Evolutionary conservation across 2,113 vertebrate genomes (phyloP), one percentile per base, ranked within the genome.

Genomic region (Smithornis capensis): DNA sequence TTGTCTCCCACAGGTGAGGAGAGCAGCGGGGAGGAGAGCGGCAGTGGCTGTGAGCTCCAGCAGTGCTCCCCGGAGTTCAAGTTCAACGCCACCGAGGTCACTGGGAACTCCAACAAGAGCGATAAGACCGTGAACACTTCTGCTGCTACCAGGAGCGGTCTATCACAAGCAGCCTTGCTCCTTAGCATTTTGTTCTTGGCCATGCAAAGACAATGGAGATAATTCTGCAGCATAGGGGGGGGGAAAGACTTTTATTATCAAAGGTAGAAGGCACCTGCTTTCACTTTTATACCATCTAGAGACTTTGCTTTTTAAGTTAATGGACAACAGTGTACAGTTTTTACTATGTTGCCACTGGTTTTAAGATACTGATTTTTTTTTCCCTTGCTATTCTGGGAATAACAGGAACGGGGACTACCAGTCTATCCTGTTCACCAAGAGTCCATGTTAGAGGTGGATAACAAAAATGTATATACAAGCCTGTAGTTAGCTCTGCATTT

Each of bases 11-110:
- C 91, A 99, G 99, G 98, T 19, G 99, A 99, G 12, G 98, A 98
- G 6, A 96, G 92, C 92, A 99, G 99, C 6, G 98, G 99, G 14
- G 98, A 98, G 92, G 99, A 98, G 93, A 99, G 99, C 5, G 99
- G 99, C 84, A 99, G 99, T 16, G 98, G 99, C 44, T 99, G 99
- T 1, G 98, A 99, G 57, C 95, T 97, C 16, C 97, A 98, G 28
- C 97, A 98, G 71, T 99, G 99, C 47, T 96, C 98, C 55, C 92
- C 80, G 0, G 98, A 98, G 87, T 98, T 99, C 2, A 99, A 99
- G 96, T 98, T 98, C 97, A 98, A 99, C 4, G 97, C 97, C 27
- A 98, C 98, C 1, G 97, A 98, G 47, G 96, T 96, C 56, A 75
- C 97, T 0, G 96, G 95, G 16, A 96, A 50, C 75, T 94, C 75